Percentiles rank a stretch among this genome's conserved stretches.
phyloP scores from a whole-genome alignment of 2,888 invertebrate genomes.

The Pogonocherus hispidulus region DNA sequence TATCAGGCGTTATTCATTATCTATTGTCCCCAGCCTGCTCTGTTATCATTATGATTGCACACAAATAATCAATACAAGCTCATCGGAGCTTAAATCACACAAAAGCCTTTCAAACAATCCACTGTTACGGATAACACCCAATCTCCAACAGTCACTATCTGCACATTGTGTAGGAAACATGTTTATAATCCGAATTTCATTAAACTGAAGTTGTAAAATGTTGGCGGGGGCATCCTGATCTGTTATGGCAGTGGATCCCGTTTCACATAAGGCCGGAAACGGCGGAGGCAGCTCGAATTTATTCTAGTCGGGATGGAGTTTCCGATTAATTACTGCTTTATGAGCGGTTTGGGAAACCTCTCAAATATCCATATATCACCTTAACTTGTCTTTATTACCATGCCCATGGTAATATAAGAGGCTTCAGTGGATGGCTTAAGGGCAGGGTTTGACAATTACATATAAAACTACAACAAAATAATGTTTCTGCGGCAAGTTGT shows the following conservation, averaged over 20 bases:
- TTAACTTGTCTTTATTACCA: conserved; percentile 13
- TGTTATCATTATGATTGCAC: not conserved
- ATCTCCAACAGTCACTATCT: not conserved
- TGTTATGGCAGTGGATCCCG: not conserved
- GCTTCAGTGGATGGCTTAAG: too few species aligned
- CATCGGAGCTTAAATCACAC: not conserved
- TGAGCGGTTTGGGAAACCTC: conserved; percentile 19
- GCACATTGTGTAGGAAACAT: not conserved
- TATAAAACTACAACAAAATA: too few species aligned
- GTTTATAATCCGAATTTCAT: not conserved
- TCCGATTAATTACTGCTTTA: conserved; percentile 26
- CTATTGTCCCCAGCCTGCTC: not conserved
- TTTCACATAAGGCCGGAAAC: conserved; percentile 18
- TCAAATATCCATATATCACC: conserved; percentile 19
- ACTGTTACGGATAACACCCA: not conserved
- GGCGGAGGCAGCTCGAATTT: conserved; percentile 11
- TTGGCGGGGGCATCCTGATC: not conserved
- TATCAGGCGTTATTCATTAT: conserved; percentile 1
- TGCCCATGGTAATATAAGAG: too few species aligned
- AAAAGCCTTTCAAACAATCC: not conserved
- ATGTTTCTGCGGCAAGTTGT: too few species aligned
- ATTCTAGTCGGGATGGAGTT: conserved; percentile 13
- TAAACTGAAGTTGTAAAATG: conserved; percentile 5
- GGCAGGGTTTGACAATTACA: too few species aligned
- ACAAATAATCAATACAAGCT: not conserved